These are phyloP conservation scores for Meteorus sp. DNA, from an alignment of 1,140 invertebrate genomes.

Conservation along the genomic window DNA sequence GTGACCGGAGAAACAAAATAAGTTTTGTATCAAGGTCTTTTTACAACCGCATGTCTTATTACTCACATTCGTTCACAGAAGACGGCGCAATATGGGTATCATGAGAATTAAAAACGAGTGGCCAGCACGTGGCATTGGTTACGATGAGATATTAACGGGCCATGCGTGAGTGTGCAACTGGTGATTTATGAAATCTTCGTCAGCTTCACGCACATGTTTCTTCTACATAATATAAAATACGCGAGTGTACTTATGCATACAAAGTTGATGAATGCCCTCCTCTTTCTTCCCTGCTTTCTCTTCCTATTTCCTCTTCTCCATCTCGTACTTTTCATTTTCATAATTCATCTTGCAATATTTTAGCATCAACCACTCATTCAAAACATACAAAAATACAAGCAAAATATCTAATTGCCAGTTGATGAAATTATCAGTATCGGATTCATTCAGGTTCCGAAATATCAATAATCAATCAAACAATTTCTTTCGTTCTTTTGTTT, in stretches of 20 bases:
- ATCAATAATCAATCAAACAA: too few relatives aligned
- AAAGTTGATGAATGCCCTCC: slow-evolving; percentile 31
- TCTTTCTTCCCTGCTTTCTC: slow-evolving; percentile 11
- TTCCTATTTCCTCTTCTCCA: slow-evolving; percentile 15
- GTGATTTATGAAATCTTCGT: slow-evolving; percentile 32
- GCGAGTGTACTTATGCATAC: too few relatives aligned
- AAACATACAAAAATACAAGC: neutral
- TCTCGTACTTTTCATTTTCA: neutral
- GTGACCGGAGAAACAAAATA: too few relatives aligned
- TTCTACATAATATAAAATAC: slow-evolving; percentile 27
- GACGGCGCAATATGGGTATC: too few relatives aligned
- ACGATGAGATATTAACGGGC: slow-evolving; percentile 29
- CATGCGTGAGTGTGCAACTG: neutral
- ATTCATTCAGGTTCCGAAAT: too few relatives aligned
- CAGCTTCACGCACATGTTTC: slow-evolving; percentile 27
- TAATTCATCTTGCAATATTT: neutral
- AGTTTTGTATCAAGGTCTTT: too few relatives aligned
- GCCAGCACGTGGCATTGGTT: slow-evolving; percentile 34
- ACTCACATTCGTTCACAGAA: neutral
- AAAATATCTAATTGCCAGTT: neutral
- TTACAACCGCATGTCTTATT: neutral
- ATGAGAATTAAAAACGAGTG: slow-evolving; percentile 9
- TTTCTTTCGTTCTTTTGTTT: too few relatives aligned
- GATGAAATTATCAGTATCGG: too few relatives aligned
- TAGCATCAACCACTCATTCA: too few relatives aligned